phyloP scores from a whole-genome alignment of 53 echinoderm and acorn worm species.

The Patiria pectinifera region DNA sequence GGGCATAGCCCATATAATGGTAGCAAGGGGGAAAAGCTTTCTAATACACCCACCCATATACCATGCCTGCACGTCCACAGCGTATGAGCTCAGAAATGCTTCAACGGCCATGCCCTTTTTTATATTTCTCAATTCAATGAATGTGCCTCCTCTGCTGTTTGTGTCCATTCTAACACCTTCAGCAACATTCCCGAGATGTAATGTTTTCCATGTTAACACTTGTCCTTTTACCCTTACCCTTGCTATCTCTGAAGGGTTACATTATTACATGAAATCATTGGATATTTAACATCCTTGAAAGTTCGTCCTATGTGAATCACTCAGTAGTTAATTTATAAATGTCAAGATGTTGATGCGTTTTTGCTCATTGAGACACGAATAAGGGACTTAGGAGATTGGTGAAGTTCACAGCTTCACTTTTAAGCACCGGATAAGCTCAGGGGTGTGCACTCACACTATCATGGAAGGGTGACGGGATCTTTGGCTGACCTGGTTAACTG shows the following conservation, averaged over 20 bases:
- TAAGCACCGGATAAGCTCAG: no score
- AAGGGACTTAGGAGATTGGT: no score
- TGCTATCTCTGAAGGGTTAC: not conserved
- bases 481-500: no score
- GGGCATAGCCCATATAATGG: not conserved
- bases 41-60: not conserved
- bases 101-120: constrained; percentile 50
- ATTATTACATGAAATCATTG: no score
- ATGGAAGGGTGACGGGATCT: no score
- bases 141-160: not conserved
- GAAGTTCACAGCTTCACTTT: no score
- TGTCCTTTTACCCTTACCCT: not conserved
- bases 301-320: no score
- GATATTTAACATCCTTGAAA: no score
- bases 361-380: no score
- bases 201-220: not conserved
- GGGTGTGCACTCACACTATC: no score
- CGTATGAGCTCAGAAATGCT: not conserved
- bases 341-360: no score
- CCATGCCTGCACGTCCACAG: constrained; percentile 43
- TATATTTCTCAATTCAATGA: constrained; percentile 2
- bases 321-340: no score
- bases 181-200: not conserved
- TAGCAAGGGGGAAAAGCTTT: not conserved
- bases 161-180: not conserved